Base-by-base conservation (phyloP, 2,888 invertebrate genomes). In the Danaus chrysippus region DNA sequence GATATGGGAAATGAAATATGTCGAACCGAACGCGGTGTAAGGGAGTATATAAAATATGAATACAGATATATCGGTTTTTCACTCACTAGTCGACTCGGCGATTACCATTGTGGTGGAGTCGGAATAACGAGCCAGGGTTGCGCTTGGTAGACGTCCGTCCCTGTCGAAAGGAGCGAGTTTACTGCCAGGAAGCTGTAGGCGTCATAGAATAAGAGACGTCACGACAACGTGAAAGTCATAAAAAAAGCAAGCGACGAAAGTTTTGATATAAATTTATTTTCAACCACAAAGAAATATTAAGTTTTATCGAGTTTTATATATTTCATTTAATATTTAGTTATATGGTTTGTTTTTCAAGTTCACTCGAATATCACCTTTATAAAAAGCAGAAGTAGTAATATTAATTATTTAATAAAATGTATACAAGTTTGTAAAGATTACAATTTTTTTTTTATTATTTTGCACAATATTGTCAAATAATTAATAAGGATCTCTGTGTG, bases 101-200 rank as follows among this genome's bases (percentile, higher is more conserved):
- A 84, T 73, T 43, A 83, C 79, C 74, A 85, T 72, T 0, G 82
- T 81, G 12, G 81, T 81, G 0, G 83, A 75, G 13, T 82, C 81
- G 13, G 81, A 78, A 63, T 79, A 79, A 1, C 77, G 76, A 64
- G 82, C 78, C 84, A 83, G 66, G 66, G 64, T 71, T 61, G 56
- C 63, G 49, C 23, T 63, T 68, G 58, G 42, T 53, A 54, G n/a
- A 68, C 83, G 80, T 74, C 75, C 74, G 70, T 23, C 60, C 70
- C 56, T 52, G 42, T 49, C 70, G 59, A 67, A 58, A 58, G 66
- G 60, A 55, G 64, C 66, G 63, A 68, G 68, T 62, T 62, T 62
- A 74, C 73, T 74, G 73, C 57, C 62, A 69, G 69, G 73, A 71
- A 67, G 71, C 71, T 73, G 70, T 41, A 62, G 60, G 53, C 66